Evolutionary conservation across 2,113 vertebrate species (phyloP), one percentile per base, ranked within the genome.

Genomic region (Nansenia antarctica): DNA sequence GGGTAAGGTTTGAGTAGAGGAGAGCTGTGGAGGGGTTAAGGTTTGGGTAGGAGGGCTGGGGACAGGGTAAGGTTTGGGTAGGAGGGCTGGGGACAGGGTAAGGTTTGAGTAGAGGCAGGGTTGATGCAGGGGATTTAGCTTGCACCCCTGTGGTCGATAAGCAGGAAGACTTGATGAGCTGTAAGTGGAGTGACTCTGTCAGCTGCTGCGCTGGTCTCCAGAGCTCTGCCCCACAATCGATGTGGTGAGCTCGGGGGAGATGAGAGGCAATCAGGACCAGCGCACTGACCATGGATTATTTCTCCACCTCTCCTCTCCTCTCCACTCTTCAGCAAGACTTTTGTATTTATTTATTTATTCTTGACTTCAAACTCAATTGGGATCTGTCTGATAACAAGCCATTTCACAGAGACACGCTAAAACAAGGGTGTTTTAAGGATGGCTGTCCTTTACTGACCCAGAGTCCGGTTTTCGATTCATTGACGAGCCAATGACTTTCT

Each of bases 61-160:
- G n/a, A n/a, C n/a, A n/a, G n/a, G n/a, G n/a, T n/a, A n/a, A n/a
- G n/a, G n/a, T n/a, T n/a, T n/a, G n/a, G n/a, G n/a, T n/a, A n/a
- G n/a, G n/a, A n/a, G n/a, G n/a, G n/a, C n/a, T n/a, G n/a, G n/a
- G n/a, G n/a, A n/a, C n/a, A n/a, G n/a, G n/a, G n/a, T n/a, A n/a
- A n/a, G n/a, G n/a, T n/a, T n/a, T n/a, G n/a, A n/a, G n/a, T n/a
- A n/a, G n/a, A n/a, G n/a, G n/a, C n/a, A n/a, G n/a, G n/a, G n/a
- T n/a, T n/a, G n/a, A n/a, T n/a, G n/a, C n/a, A n/a, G n/a, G n/a
- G n/a, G n/a, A n/a, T n/a, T n/a, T n/a, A n/a, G n/a, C n/a, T n/a
- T n/a, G n/a, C n/a, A n/a, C n/a, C 81, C 73, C 1, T 45, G 57
- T 77, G 66, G 88, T 88, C 85, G 62, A 88, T 87, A 76, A 26